Conservation (phyloP, 1,140 invertebrate species). For the Teleopsis dalmanni region DNA sequence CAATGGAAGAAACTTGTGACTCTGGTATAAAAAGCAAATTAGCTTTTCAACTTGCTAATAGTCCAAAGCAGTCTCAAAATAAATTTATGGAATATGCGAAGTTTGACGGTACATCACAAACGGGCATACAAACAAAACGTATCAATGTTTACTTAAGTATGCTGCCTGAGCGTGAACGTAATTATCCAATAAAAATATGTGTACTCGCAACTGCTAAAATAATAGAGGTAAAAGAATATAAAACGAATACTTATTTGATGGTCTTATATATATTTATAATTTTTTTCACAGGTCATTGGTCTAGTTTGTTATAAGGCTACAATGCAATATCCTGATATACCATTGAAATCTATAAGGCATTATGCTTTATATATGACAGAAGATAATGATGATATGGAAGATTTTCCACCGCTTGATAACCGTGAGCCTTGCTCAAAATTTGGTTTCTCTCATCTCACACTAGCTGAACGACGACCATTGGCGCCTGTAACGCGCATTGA, state of each 20-base stretch:
- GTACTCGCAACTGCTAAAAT: conserved; percentile 80
- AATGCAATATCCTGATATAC: conserved; percentile 53
- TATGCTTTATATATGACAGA: conserved; percentile 90
- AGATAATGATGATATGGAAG: conserved; percentile 92
- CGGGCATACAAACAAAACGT: conserved; percentile 67
- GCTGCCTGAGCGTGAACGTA: conserved; percentile 66
- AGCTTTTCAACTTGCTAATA: conserved; percentile 65
- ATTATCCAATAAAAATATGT: conserved; percentile 75
- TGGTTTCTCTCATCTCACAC: conserved; percentile 81
- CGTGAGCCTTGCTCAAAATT: conserved; percentile 86
- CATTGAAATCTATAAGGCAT: conserved; percentile 52
- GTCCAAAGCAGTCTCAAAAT: conserved; percentile 66
- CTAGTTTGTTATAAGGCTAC: conserved; percentile 81
- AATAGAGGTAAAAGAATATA: conserved; percentile 49
- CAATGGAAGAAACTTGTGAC: background rate
- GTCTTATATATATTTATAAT: background rate
- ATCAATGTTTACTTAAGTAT: conserved; percentile 84
- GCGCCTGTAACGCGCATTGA: conserved; percentile 45
- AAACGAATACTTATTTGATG: background rate
- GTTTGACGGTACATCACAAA: conserved; percentile 81
- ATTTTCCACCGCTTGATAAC: conserved; percentile 84
- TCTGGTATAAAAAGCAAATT: conserved; percentile 50
- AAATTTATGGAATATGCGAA: conserved; percentile 83
- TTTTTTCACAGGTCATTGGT: conserved; percentile 63
- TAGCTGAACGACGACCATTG: conserved; percentile 58